A percentile compares a stretch with the other conserved stretches of the same genome.
Conservation (phyloP, 2,888 invertebrate genomes). For the Diarsia mendica region DNA sequence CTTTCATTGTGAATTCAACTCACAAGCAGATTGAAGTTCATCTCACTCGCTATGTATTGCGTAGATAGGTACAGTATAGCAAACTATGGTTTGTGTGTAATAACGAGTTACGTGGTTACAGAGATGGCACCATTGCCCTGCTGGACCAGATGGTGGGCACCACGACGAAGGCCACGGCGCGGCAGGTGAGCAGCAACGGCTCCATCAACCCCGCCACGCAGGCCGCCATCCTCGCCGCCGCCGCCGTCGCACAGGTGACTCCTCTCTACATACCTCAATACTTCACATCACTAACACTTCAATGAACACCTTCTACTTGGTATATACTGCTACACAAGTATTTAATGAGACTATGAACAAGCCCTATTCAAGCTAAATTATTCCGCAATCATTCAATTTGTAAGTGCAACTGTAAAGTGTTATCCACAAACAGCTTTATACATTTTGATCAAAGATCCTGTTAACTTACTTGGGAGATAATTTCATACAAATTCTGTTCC, state of each 20-base stretch:
- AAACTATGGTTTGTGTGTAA: neutral
- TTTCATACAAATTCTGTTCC: no score
- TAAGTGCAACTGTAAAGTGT: neutral
- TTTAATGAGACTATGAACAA: neutral
- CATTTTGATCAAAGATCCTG: neutral
- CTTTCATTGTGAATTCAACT: neutral
- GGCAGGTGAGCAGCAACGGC: conserved; percentile 80
- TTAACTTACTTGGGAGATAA: no score
- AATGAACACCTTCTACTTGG: neutral
- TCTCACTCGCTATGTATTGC: neutral
- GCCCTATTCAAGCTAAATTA: neutral
- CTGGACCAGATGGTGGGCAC: conserved; percentile 90
- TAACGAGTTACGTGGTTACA: conserved; percentile 57
- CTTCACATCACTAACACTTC: neutral
- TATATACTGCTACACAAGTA: neutral
- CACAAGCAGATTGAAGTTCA: neutral
- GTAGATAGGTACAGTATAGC: neutral
- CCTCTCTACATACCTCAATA: neutral
- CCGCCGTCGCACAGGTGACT: conserved; percentile 89
- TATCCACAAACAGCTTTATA: neutral
- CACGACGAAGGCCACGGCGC: conserved; percentile 86
- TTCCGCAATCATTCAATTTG: neutral
- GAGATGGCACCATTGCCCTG: conserved; percentile 88
- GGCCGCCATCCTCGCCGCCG: conserved; percentile 90
- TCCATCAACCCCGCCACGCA: conserved; percentile 88